Base-by-base conservation (phyloP, 1,140 invertebrate genomes). In the Pinna nobilis region DNA sequence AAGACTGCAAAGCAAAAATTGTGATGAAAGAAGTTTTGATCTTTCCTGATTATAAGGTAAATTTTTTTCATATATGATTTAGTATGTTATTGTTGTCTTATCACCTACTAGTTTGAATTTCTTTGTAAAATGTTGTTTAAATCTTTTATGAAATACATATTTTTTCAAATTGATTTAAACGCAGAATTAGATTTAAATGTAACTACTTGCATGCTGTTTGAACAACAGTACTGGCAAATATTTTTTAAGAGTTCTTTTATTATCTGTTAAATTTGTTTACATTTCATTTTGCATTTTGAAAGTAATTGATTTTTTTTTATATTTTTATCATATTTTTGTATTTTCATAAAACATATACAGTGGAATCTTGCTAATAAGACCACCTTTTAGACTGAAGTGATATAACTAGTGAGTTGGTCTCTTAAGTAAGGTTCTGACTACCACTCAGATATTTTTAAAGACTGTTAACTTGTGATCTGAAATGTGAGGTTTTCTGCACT, bases 31-130 rank as follows among this genome's bases (percentile, higher is more conserved):
- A 65, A 23, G 50, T 57, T 55, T n/a, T 68, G 7, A 3, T 51
- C 33, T 68, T 68, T 33, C 65, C 50, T 37, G 65, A 68, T 39
- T 68, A 55, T 41, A 20, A 68, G 50, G 65, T 68, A 37, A 55
- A 55, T 55, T 35, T 37, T n/a, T 13, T 28, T 7, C 20, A 44
- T 25, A 9, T 25, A 41, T 64, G 13, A n/a, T 18, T 13, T 11
- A n/a, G 20, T 64, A 30, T 47, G 6, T 15, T 64, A 28, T 47
- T 64, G 28, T 13, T 20, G 9, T 25, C 25, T 28, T 47, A 47
- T 47, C 20, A 49, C 28, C 33, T 64, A 47, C 11, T 20, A 47
- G 15, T 64, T n/a, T n/a, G n/a, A 32, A 25, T 64, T 9, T n/a
- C 25, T 47, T 47, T 18, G 2, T 15, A 28, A 18, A 7, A 57